Evolutionary conservation across 92 coral and sea anemone species (phyloP).

Genomic region (Siderastrea radians): DNA sequence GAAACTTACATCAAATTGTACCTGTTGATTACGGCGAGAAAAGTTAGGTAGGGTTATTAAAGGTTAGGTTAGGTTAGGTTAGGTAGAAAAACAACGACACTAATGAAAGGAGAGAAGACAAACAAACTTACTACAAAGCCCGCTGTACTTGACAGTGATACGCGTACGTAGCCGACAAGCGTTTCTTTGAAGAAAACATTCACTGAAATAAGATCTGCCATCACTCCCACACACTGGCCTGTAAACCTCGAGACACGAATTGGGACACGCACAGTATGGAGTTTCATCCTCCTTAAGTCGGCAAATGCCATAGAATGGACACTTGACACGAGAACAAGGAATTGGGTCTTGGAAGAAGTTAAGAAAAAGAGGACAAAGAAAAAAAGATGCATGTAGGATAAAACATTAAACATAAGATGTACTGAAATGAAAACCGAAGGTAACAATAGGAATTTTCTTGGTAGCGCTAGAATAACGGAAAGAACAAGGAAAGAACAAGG

Average conservation of each 20-base stretch:
- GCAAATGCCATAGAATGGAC: constrained; percentile 80
- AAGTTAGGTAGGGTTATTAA: neutral
- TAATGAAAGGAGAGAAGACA: neutral
- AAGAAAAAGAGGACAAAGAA: neutral
- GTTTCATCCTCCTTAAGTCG: constrained; percentile 29
- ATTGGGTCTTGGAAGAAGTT: constrained; percentile 8
- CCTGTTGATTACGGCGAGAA: neutral
- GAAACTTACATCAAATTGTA: no score
- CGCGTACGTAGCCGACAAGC: constrained; percentile 69
- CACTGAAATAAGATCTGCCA: constrained; percentile 77
- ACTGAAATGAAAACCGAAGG: no score
- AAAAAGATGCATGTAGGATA: neutral
- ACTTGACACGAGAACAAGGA: constrained; percentile 77
- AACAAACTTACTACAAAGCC: constrained; percentile 84
- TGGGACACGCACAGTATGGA: constrained; percentile 61
- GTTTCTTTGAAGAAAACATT: constrained; percentile 77
- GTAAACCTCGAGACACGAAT: constrained; percentile 62
- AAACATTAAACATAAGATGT: no score
- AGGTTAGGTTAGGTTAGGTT: no score
- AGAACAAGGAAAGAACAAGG: no score
- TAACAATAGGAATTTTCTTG: no score
- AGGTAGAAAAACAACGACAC: neutral
- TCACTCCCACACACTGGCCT: constrained; percentile 88
- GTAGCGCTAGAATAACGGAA: no score
- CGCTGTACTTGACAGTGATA: constrained; percentile 74